These are phyloP conservation scores for Hemiprocne comata DNA, from an alignment of 2,113 vertebrate genomes.

Conservation along the genomic window DNA sequence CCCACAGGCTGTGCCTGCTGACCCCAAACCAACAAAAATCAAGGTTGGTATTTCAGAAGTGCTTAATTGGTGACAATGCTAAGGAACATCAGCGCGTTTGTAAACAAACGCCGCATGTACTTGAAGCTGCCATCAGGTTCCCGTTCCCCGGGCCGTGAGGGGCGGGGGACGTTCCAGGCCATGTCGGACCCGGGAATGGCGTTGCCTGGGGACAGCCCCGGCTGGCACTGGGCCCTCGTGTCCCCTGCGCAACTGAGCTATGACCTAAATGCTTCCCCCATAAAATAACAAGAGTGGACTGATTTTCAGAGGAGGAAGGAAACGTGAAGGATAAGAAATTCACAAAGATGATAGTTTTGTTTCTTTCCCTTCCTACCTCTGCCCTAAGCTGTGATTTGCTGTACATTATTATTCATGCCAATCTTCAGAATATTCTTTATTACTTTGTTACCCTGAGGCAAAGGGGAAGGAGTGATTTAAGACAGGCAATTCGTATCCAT, in stretches of 20 bases:
- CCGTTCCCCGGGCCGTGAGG: rapidly evolving
- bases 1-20: rapidly evolving
- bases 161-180: neutral
- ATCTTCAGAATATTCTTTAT: neutral
- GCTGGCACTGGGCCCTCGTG: rapidly evolving
- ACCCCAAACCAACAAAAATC: neutral
- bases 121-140: neutral
- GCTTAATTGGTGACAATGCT: too few species aligned
- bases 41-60: too few species aligned
- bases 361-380: neutral
- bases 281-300: neutral
- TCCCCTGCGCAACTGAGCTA: neutral
- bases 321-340: neutral
- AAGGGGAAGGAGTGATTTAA: neutral
- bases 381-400: neutral
- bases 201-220: neutral
- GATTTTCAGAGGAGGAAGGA: neutral
- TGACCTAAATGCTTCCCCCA: neutral
- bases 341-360: too few species aligned
- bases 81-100: neutral
- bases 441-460: neutral
- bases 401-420: neutral
- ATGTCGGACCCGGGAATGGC: too few species aligned
- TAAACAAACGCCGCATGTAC: neutral
- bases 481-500: neutral